Percentiles rank a stretch among this genome's conserved stretches.
These are phyloP conservation scores for Limosa lapponica DNA, from an alignment of 2,797 vertebrate species.

Conservation along the genomic window DNA sequence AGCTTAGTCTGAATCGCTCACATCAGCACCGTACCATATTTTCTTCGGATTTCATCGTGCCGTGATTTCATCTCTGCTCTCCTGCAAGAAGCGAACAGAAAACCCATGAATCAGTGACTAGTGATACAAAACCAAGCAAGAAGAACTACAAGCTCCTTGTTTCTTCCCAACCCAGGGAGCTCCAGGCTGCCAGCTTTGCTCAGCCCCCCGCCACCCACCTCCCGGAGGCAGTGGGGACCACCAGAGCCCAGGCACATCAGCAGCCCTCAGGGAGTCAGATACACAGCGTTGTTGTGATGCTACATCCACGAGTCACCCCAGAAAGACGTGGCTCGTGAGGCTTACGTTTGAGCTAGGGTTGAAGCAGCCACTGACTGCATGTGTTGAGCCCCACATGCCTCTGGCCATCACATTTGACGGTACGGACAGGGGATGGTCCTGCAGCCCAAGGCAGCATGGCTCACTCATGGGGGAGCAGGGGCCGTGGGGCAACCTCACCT, in stretches of 20 bases:
- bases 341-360: not conserved
- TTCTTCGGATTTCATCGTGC: conserved; percentile 93
- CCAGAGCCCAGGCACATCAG: rapidly evolving
- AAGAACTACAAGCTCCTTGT: not conserved
- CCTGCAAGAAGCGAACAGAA: conserved; percentile 73
- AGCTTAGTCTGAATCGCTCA: not conserved
- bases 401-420: rapidly evolving
- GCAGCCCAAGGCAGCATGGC: not conserved
- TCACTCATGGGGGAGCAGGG: not conserved
- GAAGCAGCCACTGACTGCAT: not conserved
- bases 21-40: conserved; percentile 85
- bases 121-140: not conserved
- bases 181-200: not conserved
- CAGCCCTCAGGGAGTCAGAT: rapidly evolving
- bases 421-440: not conserved
- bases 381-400: rapidly evolving
- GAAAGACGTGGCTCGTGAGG: not conserved
- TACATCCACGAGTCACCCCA: not conserved
- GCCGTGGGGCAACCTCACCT: conserved; percentile 76
- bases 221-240: not conserved
- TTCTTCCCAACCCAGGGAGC: not conserved
- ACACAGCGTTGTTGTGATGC: not conserved
- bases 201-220: not conserved
- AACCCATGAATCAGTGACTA: not conserved
- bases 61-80: conserved; percentile 92